Evolutionary conservation across 2,888 invertebrate species (phyloP).

Genomic region (Dioctria linearis): DNA sequence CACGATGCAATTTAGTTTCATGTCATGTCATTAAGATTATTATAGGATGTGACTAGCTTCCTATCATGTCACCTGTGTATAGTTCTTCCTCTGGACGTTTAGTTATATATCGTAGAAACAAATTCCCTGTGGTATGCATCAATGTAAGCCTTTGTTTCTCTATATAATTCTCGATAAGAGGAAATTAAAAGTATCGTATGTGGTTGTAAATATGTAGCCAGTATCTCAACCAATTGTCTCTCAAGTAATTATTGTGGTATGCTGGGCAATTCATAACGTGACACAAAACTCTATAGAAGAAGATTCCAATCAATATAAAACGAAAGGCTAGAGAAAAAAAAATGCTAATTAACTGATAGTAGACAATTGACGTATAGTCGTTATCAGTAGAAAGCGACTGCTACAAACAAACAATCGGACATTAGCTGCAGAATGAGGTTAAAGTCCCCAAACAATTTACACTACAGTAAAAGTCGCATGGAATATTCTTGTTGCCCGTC

Average conservation of each 20-base stretch:
- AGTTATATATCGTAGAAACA: not conserved
- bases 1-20: constrained; percentile 13
- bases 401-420: not conserved
- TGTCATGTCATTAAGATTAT: constrained; percentile 9
- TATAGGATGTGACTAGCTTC: constrained; percentile 9
- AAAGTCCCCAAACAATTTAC: not conserved
- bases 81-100: not conserved
- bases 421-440: not conserved
- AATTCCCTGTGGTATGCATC: not conserved
- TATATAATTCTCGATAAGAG: not conserved
- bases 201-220: too few species aligned
- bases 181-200: not conserved
- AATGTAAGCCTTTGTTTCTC: not conserved
- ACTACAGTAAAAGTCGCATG: not conserved
- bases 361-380: not conserved
- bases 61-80: not conserved
- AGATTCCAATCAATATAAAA: not conserved
- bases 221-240: not conserved
- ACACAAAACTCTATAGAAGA: not conserved
- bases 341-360: constrained; percentile 15
- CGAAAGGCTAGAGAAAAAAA: not conserved
- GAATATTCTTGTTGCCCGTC: not conserved
- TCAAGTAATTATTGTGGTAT: not conserved
- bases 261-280: not conserved
- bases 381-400: not conserved